phyloP scores from a whole-genome alignment of 35 echinoderm and acorn worm genomes.

The Diadema setosum region DNA sequence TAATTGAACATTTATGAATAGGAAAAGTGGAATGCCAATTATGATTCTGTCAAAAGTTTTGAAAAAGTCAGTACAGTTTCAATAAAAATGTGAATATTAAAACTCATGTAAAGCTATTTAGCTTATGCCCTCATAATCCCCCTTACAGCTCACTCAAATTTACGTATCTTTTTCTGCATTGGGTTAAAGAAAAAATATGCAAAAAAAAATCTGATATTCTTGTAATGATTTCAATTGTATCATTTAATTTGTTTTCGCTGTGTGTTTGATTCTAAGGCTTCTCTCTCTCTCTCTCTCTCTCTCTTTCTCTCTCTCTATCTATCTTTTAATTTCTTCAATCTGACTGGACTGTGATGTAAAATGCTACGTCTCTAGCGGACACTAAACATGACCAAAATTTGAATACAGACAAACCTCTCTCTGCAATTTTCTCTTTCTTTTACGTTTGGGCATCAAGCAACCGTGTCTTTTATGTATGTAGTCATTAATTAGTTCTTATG shows the following conservation, averaged over 20 bases:
- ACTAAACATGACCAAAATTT: conserved; percentile 36
- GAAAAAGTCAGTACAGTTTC: too few relatives aligned
- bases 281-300: background rate
- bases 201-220: background rate
- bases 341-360: background rate
- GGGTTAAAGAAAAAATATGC: background rate
- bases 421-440: background rate
- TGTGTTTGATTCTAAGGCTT: background rate
- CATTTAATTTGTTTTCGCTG: background rate
- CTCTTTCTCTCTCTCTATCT: background rate
- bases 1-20: too few relatives aligned
- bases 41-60: too few relatives aligned
- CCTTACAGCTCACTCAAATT: background rate
- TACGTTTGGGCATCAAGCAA: too few relatives aligned
- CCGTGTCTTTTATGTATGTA: too few relatives aligned
- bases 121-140: too few relatives aligned
- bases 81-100: too few relatives aligned
- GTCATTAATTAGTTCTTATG: too few relatives aligned
- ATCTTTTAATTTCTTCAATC: background rate
- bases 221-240: background rate
- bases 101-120: too few relatives aligned
- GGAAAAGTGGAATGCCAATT: too few relatives aligned
- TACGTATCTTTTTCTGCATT: background rate
- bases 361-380: conserved; percentile 9
- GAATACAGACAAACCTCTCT: background rate